These are phyloP conservation scores for Urocitellus parryii DNA, from an alignment of 2,113 vertebrate genomes.

Conservation along the genomic window DNA sequence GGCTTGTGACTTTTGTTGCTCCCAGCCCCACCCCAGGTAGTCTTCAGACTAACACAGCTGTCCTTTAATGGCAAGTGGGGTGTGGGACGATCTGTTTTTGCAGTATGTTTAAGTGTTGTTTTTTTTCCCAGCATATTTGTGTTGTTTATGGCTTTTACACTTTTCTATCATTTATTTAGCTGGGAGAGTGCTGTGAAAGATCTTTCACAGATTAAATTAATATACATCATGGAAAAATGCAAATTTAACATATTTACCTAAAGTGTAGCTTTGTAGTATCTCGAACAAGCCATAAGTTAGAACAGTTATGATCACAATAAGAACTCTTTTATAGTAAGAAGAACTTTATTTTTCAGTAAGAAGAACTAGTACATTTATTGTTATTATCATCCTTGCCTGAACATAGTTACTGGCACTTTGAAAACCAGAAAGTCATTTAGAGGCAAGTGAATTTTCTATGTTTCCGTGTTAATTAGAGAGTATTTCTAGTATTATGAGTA, in stretches of 20 bases:
- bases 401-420: background rate
- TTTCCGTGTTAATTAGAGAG: background rate
- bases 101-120: background rate
- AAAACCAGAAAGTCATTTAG: constrained; percentile 12
- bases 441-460: background rate
- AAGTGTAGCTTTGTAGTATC: background rate
- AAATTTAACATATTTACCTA: background rate
- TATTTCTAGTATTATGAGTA: background rate
- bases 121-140: background rate
- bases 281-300: background rate
- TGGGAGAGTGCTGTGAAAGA: background rate
- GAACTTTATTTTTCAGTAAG: background rate
- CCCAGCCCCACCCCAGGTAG: background rate
- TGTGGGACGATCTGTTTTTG: constrained; percentile 47
- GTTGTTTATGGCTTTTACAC: background rate
- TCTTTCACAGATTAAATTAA: background rate
- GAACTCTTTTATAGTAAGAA: background rate
- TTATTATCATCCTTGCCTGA: background rate
- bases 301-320: background rate
- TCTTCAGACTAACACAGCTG: constrained; percentile 39
- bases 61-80: background rate
- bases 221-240: background rate
- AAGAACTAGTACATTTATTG: background rate
- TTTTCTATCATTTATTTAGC: constrained; percentile 27
- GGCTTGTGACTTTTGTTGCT: background rate